phyloP scores from a whole-genome alignment of 2,888 invertebrate species.

The Caenorhabditis becei region DNA sequence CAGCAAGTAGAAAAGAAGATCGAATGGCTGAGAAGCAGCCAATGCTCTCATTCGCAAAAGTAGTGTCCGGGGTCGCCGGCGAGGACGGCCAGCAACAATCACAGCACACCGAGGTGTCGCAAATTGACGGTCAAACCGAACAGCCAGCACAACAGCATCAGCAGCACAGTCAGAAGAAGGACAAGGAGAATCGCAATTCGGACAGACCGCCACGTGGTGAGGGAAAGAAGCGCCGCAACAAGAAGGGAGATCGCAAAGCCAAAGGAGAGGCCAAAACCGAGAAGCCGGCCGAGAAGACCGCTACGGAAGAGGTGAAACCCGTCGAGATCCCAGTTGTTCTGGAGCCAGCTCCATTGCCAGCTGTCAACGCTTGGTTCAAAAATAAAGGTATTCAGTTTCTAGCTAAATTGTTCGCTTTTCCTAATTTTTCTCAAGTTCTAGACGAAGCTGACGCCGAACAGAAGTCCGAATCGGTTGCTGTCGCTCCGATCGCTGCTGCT shows the following conservation, averaged over 20 bases:
- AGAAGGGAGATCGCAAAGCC: constrained; percentile 37
- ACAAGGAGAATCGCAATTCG: constrained; percentile 36
- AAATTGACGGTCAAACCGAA: constrained; percentile 17
- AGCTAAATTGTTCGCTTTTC: neutral
- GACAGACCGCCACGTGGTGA: constrained; percentile 37
- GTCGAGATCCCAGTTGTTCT: constrained; percentile 66
- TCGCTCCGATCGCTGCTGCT: constrained; percentile 6
- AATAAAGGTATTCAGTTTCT: constrained; percentile 53
- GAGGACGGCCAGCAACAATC: constrained; percentile 22
- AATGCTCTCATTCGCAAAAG: constrained; percentile 75
- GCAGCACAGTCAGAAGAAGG: constrained; percentile 15
- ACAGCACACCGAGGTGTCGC: constrained; percentile 14
- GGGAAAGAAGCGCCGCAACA: constrained; percentile 39
- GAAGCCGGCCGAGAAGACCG: constrained; percentile 40
- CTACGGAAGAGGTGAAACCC: constrained; percentile 56
- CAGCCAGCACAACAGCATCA: constrained; percentile 19
- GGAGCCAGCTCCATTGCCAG: constrained; percentile 73
- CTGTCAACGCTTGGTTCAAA: constrained; percentile 76
- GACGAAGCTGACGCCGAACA: constrained; percentile 5
- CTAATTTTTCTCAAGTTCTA: constrained; percentile 12
- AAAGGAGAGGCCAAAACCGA: constrained; percentile 51
- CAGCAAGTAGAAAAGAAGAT: constrained; percentile 63
- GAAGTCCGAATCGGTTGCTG: constrained; percentile 7
- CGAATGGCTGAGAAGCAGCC: constrained; percentile 75
- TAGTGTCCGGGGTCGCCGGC: constrained; percentile 70